These are phyloP conservation scores for Trigoniulus corallinus DNA, from an alignment of 1,140 invertebrate genomes.

Conservation along the genomic window DNA sequence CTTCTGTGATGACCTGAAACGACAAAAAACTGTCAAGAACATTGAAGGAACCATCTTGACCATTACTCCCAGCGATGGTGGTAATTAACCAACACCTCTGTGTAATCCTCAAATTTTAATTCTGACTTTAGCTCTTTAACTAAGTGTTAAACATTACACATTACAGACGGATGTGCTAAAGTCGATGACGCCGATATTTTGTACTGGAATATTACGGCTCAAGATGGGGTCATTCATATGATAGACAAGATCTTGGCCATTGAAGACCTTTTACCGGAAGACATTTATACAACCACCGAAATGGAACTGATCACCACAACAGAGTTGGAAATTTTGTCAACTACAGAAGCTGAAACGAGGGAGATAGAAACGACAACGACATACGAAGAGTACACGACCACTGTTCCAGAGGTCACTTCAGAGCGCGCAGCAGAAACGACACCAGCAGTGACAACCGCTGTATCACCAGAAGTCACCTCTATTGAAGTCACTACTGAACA, in stretches of 20 bases:
- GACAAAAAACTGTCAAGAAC: not conserved
- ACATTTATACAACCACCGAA: not conserved
- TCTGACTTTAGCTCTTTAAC: not conserved
- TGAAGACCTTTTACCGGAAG: not conserved
- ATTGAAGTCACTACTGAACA: not conserved
- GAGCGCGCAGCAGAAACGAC: not conserved
- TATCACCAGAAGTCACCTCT: not conserved
- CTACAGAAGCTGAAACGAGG: not conserved
- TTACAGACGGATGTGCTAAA: not conserved
- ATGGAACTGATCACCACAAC: not conserved
- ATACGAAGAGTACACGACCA: not conserved
- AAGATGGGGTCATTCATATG: not conserved
- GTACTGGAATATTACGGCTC: not conserved
- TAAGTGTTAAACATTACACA: not conserved
- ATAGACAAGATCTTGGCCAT: not conserved
- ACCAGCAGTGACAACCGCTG: not conserved
- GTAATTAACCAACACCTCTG: no score
- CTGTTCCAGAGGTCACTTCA: no score
- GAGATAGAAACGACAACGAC: not conserved
- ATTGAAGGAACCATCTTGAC: not conserved
- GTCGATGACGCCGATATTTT: not conserved
- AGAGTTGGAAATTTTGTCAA: no score
- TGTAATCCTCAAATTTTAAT: no score
- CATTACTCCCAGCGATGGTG: not conserved
- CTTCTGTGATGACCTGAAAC: not conserved